A percentile compares a stretch with the other conserved stretches of the same genome.
These are phyloP conservation scores for Eupithecia pulchellata DNA, from an alignment of 2,888 invertebrate species.

Conservation along the genomic window DNA sequence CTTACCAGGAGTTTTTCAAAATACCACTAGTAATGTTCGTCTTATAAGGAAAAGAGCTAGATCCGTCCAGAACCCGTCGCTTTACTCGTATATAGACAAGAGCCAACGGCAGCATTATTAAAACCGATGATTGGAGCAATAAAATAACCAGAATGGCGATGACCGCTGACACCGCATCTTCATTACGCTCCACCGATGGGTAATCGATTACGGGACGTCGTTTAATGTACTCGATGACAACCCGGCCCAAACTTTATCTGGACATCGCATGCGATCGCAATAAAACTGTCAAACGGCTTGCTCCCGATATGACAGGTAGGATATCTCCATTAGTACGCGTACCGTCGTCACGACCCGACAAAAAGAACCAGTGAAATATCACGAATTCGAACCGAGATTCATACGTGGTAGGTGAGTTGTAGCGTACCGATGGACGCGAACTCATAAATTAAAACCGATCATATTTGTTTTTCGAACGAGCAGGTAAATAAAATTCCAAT, in stretches of 20 bases:
- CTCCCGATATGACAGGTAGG: slow-evolving; percentile 77
- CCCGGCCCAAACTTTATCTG: slow-evolving; percentile 65
- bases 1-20: slow-evolving; percentile 57
- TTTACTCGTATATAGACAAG: slow-evolving; percentile 56
- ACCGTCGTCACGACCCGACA: slow-evolving; percentile 72
- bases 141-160: slow-evolving; percentile 42
- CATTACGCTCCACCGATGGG: slow-evolving; percentile 40
- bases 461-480: slow-evolving; percentile 79
- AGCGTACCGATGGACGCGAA: slow-evolving; percentile 63
- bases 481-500: slow-evolving; percentile 79
- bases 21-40: slow-evolving; percentile 55
- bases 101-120: slow-evolving; percentile 36
- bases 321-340: slow-evolving; percentile 77
- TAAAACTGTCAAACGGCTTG: slow-evolving; percentile 79
- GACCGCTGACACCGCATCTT: slow-evolving; percentile 42
- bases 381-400: slow-evolving; percentile 61
- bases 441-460: slow-evolving; percentile 82
- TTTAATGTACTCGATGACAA: slow-evolving; percentile 50
- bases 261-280: slow-evolving; percentile 71
- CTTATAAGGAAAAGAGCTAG: slow-evolving; percentile 57
- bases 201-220: slow-evolving; percentile 44
- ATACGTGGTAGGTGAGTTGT: slow-evolving; percentile 55
- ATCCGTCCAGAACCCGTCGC: slow-evolving; percentile 37
- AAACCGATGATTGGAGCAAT: slow-evolving; percentile 44
- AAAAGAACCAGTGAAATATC: slow-evolving; percentile 66